These are phyloP conservation scores for Salpingus planirostris DNA, from an alignment of 2,888 invertebrate genomes.

Conservation along the genomic window DNA sequence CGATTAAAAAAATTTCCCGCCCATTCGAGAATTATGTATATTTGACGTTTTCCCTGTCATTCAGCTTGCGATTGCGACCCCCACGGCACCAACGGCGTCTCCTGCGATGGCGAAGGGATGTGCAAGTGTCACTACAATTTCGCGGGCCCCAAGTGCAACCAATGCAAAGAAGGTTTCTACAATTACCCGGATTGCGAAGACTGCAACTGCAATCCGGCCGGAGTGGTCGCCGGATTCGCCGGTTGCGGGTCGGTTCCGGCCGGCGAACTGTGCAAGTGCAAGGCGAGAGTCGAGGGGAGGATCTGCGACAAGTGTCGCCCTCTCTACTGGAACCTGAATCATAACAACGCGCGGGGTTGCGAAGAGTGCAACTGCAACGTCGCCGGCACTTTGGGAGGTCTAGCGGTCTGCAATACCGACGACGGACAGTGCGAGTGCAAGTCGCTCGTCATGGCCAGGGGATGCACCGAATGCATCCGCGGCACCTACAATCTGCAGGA, in stretches of 20 bases:
- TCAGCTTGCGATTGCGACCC: constrained; percentile 81
- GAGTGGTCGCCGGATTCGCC: constrained; percentile 78
- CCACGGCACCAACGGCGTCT: constrained; percentile 80
- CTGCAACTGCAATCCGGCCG: constrained; percentile 96
- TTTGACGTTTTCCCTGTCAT: too few relatives aligned
- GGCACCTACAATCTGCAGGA: constrained; percentile 81
- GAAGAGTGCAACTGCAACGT: constrained; percentile 85
- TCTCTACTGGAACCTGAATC: constrained; percentile 84
- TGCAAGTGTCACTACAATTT: constrained; percentile 87
- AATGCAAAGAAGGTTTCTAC: constrained; percentile 90
- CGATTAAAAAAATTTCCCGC: too few relatives aligned
- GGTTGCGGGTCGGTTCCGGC: constrained; percentile 86
- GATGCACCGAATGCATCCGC: constrained; percentile 78
- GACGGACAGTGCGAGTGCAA: constrained; percentile 93
- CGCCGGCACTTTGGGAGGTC: constrained; percentile 81
- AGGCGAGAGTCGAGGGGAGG: constrained; percentile 85
- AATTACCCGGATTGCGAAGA: constrained; percentile 96
- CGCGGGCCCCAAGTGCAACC: constrained; percentile 73
- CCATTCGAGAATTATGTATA: too few relatives aligned
- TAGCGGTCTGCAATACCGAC: constrained; percentile 76
- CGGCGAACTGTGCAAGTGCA: constrained; percentile 93
- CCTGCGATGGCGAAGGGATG: constrained; percentile 76
- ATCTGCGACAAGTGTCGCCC: constrained; percentile 93
- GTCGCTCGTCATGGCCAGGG: constrained; percentile 67
- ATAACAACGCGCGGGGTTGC: constrained; percentile 83